Conservation (phyloP, 2,797 vertebrate species). For the Centroberyx gerrardi region DNA sequence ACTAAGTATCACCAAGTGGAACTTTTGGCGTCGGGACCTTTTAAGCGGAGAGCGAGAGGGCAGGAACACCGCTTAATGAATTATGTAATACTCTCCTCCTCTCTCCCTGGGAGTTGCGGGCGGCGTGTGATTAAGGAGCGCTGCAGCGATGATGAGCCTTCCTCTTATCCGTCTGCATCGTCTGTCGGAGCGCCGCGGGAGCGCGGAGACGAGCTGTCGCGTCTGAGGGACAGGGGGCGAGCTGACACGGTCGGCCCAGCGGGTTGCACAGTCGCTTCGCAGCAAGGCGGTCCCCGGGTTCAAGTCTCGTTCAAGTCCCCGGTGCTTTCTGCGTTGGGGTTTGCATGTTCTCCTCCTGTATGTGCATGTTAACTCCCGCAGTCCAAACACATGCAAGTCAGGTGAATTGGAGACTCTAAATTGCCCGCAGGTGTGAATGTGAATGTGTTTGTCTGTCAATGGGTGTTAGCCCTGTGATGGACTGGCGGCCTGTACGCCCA, state of each 20-base stretch:
- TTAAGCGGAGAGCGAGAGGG: constrained; percentile 50
- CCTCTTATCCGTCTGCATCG: constrained; percentile 2
- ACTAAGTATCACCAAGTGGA: constrained; percentile 33
- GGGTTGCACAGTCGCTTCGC: no score
- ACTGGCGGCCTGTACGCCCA: no score
- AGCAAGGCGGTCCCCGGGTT: no score
- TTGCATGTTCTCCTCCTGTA: no score
- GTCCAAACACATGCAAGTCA: no score
- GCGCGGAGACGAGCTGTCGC: constrained; percentile 18
- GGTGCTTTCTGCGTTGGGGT: no score
- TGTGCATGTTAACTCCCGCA: no score
- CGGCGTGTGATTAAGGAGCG: constrained; percentile 21
- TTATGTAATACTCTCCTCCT: constrained; percentile 50
- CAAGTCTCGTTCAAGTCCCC: no score
- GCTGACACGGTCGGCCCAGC: background rate
- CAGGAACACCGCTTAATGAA: constrained; percentile 51
- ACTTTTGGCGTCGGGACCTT: constrained; percentile 33
- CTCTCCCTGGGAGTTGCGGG: constrained; percentile 24
- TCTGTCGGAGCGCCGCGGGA: constrained; percentile 29
- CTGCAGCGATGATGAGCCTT: constrained; percentile 16
- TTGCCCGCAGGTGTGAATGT: no score
- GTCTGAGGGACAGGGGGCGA: background rate
- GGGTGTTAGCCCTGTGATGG: no score
- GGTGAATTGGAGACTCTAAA: no score
- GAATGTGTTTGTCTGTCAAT: no score